Percentiles rank a stretch among this genome's conserved stretches.
These are phyloP conservation scores for Poeciliopsis prolifica DNA, from an alignment of 2,113 vertebrate species.

Conservation along the genomic window DNA sequence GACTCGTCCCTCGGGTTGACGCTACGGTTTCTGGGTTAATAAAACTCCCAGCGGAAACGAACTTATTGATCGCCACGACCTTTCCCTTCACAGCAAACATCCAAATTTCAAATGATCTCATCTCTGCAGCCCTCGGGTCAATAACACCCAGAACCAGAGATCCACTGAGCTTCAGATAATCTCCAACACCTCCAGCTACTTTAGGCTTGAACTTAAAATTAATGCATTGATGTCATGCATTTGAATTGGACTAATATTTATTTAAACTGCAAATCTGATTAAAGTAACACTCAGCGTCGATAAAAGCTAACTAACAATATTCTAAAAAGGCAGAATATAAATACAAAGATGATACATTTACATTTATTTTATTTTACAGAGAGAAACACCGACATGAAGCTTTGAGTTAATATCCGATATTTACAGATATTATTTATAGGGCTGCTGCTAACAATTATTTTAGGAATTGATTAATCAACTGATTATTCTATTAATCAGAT, in stretches of 20 bases:
- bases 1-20: background rate
- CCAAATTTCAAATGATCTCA: constrained; percentile 5
- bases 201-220: background rate
- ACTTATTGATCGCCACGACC: constrained; percentile 31
- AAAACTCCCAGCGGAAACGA: background rate
- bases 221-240: background rate
- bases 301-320: too few relatives aligned
- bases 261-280: too few relatives aligned
- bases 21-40: constrained; percentile 11
- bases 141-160: background rate
- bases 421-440: too few relatives aligned
- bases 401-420: too few relatives aligned
- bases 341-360: too few relatives aligned
- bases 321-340: too few relatives aligned
- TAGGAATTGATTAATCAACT: too few relatives aligned
- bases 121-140: background rate
- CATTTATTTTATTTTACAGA: too few relatives aligned
- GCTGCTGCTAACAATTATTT: too few relatives aligned
- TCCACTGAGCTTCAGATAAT: background rate
- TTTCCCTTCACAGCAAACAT: constrained; percentile 1
- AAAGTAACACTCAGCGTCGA: too few relatives aligned
- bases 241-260: background rate
- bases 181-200: background rate
- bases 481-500: too few relatives aligned
- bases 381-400: too few relatives aligned